A percentile compares a stretch with the other conserved stretches of the same genome.
phyloP scores from a whole-genome alignment of 1,140 invertebrate genomes.

The Chymomyza costata region DNA sequence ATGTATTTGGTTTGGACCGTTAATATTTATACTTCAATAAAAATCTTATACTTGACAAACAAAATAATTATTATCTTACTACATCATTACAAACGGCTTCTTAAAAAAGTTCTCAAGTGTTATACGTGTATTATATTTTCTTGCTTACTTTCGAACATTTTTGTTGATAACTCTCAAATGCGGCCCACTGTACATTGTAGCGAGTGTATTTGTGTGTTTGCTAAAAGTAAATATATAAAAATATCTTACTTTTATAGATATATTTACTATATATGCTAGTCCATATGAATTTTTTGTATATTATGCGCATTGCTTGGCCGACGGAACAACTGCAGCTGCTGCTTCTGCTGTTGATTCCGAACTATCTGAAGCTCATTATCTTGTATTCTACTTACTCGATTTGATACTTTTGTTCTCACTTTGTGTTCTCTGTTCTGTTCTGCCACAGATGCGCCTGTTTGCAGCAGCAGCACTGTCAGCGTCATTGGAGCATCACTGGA shows the following conservation, averaged over 20 bases:
- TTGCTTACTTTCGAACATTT: neutral
- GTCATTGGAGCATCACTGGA: conserved; percentile 89
- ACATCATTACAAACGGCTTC: too few relatives aligned
- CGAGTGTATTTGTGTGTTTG: conserved; percentile 7
- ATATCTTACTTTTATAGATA: conserved; percentile 14
- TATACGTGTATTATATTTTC: too few relatives aligned
- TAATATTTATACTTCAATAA: too few relatives aligned
- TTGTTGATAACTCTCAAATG: neutral
- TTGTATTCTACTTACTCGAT: conserved; percentile 42
- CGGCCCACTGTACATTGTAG: too few relatives aligned
- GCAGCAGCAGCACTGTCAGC: conserved; percentile 81
- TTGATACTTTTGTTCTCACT: conserved; percentile 18
- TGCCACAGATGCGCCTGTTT: conserved; percentile 87
- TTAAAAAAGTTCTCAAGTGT: too few relatives aligned
- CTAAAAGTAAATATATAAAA: conserved; percentile 4
- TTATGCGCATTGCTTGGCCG: conserved; percentile 26
- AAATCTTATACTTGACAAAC: too few relatives aligned
- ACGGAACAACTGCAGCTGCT: conserved; percentile 51
- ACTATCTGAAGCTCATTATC: conserved; percentile 43
- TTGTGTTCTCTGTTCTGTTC: conserved; percentile 19
- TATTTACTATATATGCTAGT: too few relatives aligned
- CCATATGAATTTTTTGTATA: too few relatives aligned
- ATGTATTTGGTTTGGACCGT: too few relatives aligned
- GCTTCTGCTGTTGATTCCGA: neutral
- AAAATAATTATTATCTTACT: too few relatives aligned